Evolutionary conservation across 2,797 vertebrate genomes (phyloP), one percentile per base, ranked within the genome.

Genomic region (Eulemur rubriventer): DNA sequence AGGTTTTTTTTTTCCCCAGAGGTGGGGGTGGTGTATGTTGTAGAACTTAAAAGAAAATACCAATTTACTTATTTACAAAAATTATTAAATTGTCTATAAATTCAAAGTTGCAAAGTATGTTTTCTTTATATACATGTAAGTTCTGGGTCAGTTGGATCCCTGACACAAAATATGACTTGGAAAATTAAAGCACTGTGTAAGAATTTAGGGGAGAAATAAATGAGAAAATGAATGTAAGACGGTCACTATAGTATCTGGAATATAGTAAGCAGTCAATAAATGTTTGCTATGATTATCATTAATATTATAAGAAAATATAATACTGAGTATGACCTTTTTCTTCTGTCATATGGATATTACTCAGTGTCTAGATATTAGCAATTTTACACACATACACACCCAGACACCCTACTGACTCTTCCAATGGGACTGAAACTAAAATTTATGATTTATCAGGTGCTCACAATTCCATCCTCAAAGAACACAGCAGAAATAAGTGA

Each of bases 391-490:
- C 9, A 79, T n/a, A 61, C 14, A 78, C 38, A 70, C 30, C 43
- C 7, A n/a, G 26, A 78, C 55, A 16, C 20, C 6, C 13, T 2
- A 14, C 30, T 52, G n/a, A 86, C 35, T 86, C 20, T 82, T 79
- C 24, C 46, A 72, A 6, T 81, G 78, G 78, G 48, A 33, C 72
- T 86, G 55, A 95, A 95, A 90, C 85, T 85, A 96, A 94, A 80
- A 83, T 70, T 91, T 7, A 6, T 55, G 24, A 76, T 90, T 59
- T 95, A 78, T 73, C 16, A 81, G 14, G 14, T 70, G 7, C 46
- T 87, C 28, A 69, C 11, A 65, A 9, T 85, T 94, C 14, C 30
- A 86, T 73, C 50, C 13, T 81, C 30, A 84, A 96, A 63, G n/a
- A 63, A 73, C 72, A 94, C 6, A 73, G 35, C 46, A 96, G 48